These are phyloP conservation scores for Antedon mediterranea DNA, from an alignment of 53 echinoderm and acorn worm genomes.

Conservation along the genomic window DNA sequence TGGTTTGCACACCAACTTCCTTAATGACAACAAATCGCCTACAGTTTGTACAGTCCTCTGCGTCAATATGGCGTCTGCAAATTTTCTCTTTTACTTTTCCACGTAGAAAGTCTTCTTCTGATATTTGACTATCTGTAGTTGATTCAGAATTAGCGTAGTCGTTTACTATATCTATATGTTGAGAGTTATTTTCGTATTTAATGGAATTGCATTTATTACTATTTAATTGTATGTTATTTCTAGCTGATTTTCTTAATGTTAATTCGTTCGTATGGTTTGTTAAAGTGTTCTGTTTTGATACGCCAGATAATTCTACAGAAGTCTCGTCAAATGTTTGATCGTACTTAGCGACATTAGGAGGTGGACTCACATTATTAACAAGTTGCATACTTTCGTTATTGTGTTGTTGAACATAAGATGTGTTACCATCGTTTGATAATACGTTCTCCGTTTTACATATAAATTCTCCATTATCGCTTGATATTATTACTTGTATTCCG, in stretches of 20 bases:
- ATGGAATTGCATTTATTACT: background rate
- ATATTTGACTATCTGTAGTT: background rate
- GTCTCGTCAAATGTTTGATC: too few relatives aligned
- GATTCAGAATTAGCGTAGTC: background rate
- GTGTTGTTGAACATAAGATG: background rate
- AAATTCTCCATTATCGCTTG: background rate
- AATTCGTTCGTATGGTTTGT: background rate
- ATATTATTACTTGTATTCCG: background rate
- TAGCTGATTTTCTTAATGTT: background rate
- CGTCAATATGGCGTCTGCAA: background rate
- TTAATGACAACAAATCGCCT: background rate
- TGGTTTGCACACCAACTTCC: background rate
- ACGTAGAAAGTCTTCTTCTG: background rate
- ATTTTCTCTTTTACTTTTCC: background rate
- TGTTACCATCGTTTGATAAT: background rate
- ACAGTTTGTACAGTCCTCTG: background rate
- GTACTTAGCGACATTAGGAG: too few relatives aligned
- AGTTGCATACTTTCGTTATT: too few relatives aligned
- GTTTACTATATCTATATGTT: background rate
- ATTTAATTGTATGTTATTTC: background rate
- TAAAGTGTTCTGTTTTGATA: too few relatives aligned
- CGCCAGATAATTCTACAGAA: too few relatives aligned
- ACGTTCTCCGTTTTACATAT: background rate
- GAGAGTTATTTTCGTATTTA: background rate
- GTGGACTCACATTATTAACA: too few relatives aligned